Evolutionary conservation across 2,113 vertebrate genomes (phyloP), one percentile per base, ranked within the genome.

Genomic region (Cryptomyrus ogoouensis): DNA sequence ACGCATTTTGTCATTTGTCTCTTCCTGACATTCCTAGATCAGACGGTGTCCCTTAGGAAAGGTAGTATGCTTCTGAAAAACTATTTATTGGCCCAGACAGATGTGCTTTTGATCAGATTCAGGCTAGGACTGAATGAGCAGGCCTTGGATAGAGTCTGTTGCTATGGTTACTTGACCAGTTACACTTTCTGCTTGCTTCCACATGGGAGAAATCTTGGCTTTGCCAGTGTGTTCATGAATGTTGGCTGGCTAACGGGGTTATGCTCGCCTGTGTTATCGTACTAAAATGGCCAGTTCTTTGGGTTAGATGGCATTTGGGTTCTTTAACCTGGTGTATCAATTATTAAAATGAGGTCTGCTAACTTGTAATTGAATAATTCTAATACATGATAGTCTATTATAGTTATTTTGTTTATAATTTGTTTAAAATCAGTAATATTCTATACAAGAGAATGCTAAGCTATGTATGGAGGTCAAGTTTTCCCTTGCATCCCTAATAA

Each of bases 171-270:
- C 83, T n/a, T 46, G 44, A 46, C 83, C 44, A 84, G 44, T 44
- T 84, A 84, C 83, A 46, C 42, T 84, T 84, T 84, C 44, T 44
- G 83, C 83, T 84, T 47, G 21, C 83, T 84, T 47, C 21, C 83
- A 84, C 83, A 47, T 84, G 80, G 80, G 80, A 84, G 10, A 84
- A 84, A 46, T 44, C 83, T 84, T 84, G 83, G 83, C 83, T 84
- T 47, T 44, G 6, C 83, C 83, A 84, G 39, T 46, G n/a, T 84
- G 17, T 46, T 47, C n/a, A 47, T 84, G 42, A 47, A 24, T 46
- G 42, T 84, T 39, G 44, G 44, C 83, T 47, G 10, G 24, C 83
- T 84, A 84, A 47, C 5, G 17, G 83, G 42, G 39, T 84, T 84
- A 47, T 84, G 42, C 80, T 44, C 8, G 42, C 80, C 42, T 47